A percentile compares a stretch with the other conserved stretches of the same genome.
These are phyloP conservation scores for Polydrusus pterygomalis DNA, from an alignment of 2,888 invertebrate species.

Conservation along the genomic window DNA sequence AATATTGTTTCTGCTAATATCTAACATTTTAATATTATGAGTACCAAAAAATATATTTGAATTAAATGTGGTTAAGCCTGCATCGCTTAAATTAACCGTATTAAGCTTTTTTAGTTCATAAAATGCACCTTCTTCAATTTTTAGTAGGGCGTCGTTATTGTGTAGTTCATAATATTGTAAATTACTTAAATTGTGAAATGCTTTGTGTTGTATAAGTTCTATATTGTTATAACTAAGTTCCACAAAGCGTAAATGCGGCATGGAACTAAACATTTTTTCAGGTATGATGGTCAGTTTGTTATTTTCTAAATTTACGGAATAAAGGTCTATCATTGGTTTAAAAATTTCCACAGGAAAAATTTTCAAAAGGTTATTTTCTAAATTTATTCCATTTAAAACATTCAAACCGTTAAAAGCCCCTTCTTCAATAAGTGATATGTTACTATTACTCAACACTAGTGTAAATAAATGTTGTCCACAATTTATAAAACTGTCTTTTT, in stretches of 20 bases:
- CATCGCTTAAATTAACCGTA: not conserved
- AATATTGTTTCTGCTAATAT: not conserved
- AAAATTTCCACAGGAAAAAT: not conserved
- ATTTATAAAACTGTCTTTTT: not conserved
- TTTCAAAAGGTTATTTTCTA: constrained; percentile 4
- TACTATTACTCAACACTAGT: not conserved
- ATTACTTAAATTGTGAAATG: not conserved
- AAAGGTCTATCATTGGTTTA: not conserved
- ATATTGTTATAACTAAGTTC: not conserved
- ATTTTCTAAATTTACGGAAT: not conserved
- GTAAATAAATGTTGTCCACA: not conserved
- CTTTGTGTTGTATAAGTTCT: not conserved
- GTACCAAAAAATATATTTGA: not conserved
- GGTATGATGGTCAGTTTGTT: not conserved
- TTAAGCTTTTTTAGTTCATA: not conserved
- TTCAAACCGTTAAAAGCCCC: not conserved
- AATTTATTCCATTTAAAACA: not conserved
- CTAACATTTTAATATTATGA: not conserved
- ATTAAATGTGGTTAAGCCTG: not conserved
- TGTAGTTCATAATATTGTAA: not conserved
- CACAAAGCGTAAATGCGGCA: not conserved
- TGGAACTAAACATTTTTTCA: not conserved
- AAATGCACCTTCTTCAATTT: not conserved
- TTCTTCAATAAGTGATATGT: not conserved
- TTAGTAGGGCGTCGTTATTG: not conserved